Evolutionary conservation across 2,888 invertebrate species (phyloP), one percentile per base, ranked within the genome.

Genomic region (Melinopterus prodromus): DNA sequence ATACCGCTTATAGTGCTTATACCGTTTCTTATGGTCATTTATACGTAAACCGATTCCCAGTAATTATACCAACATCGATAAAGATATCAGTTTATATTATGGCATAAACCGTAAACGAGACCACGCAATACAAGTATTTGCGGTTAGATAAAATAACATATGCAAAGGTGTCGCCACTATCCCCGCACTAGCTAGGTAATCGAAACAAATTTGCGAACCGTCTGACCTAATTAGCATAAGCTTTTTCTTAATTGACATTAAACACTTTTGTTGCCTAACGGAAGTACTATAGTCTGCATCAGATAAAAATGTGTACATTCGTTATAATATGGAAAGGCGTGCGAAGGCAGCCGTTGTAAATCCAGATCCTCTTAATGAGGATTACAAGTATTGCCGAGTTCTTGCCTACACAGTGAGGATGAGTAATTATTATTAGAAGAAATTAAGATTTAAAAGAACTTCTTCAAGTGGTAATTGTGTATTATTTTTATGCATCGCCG

Each of bases 21-120:
- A 53, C 53, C 53, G 53, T 7, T 9, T 53, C 12, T 12, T 53
- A 53, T 4, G 53, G 7, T 53, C 53, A 53, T 53, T 53, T 53
- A 53, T 53, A 53, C 53, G 12, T 53, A 26, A 26, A 26, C 26
- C 26, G 26, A 26, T 26, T 26, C 26, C 1, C 26, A 53, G 53
- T 53, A 53, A 53, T 53, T 53, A 53, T 53, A 53, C 53, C 53
- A 53, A 53, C 53, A 53, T 53, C 53, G 53, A 53, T 53, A 53
- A 53, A 53, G 26, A 26, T 26, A 26, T 26, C 53, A 53, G 53
- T 53, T 9, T 2, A 1, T 9, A 12, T 53, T 53, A 53, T 53
- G 53, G 53, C 53, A 9, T 53, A 53, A 53, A 53, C 53, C 53
- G 53, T 53, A 53, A 53, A 53, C 53, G 53, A 9, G 53, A 53